phyloP scores from a whole-genome alignment of 2,113 vertebrate species.

The Oostethus manadensis region DNA sequence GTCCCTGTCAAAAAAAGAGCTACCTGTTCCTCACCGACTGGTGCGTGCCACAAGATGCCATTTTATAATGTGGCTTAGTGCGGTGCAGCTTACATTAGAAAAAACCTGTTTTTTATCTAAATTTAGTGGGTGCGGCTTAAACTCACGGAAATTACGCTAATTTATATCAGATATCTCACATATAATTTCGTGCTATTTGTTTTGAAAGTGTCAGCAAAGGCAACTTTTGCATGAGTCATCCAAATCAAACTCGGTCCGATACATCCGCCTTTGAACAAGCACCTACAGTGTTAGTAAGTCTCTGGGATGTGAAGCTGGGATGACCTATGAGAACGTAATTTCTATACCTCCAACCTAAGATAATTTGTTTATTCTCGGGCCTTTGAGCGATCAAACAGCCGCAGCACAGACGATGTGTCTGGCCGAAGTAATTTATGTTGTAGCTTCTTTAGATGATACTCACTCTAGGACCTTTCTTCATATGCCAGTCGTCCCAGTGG shows the following conservation, averaged over 20 bases:
- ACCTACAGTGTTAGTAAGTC: conserved; percentile 18
- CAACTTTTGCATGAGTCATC: conserved; percentile 12
- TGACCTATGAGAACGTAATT: conserved; percentile 52
- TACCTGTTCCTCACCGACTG: too few species aligned
- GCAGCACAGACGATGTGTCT: conserved; percentile 9
- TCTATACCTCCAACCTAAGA: conserved; percentile 18
- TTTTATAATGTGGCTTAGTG: too few species aligned
- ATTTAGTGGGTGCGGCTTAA: too few species aligned
- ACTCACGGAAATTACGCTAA: too few species aligned
- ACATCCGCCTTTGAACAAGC: conserved; percentile 34
- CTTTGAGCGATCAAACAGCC: conserved; percentile 61
- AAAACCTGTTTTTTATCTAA: too few species aligned
- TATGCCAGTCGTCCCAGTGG: conserved; percentile 56
- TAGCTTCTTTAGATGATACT: conserved; percentile 55
- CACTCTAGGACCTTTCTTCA: conserved; percentile 57
- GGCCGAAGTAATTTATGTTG: conserved; percentile 33
- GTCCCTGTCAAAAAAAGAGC: too few species aligned
- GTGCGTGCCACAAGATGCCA: too few species aligned
- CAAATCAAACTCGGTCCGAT: conserved; percentile 25
- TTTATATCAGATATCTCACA: too few species aligned
- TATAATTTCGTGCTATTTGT: background rate
- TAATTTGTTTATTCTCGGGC: conserved; percentile 39
- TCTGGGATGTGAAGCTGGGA: conserved; percentile 16
- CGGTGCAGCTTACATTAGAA: too few species aligned
- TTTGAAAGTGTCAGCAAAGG: conserved; percentile 2